These are phyloP conservation scores for Marronus borbonicus DNA, from an alignment of 2,888 invertebrate genomes.

Conservation along the genomic window DNA sequence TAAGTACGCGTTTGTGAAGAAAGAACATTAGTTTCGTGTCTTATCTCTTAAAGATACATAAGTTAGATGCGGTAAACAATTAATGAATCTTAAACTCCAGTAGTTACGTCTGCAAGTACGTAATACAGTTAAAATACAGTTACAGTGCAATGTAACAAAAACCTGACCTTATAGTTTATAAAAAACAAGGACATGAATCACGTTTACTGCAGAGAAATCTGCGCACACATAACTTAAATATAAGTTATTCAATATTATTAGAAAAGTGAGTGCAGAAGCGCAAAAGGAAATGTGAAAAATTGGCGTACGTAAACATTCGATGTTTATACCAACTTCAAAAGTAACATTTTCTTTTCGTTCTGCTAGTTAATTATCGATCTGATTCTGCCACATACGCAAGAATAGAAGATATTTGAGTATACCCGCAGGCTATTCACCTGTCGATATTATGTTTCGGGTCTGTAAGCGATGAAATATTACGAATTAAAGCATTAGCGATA, in stretches of 20 bases:
- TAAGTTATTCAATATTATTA: no score
- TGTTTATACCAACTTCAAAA: no score
- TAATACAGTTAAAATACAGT: slow-evolving; percentile 24
- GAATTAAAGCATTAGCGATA: not conserved
- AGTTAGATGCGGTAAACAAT: no score
- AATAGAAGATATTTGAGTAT: not conserved
- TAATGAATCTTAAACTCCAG: not conserved
- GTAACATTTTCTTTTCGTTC: not conserved
- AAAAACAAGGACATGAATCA: slow-evolving; percentile 25
- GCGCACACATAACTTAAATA: slow-evolving; percentile 12
- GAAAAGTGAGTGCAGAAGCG: no score
- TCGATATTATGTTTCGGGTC: not conserved
- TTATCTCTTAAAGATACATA: no score
- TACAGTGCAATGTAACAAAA: slow-evolving; percentile 30
- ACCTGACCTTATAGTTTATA: slow-evolving; percentile 26
- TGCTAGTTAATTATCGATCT: not conserved
- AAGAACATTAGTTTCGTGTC: no score
- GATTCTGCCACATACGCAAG: slow-evolving; percentile 22
- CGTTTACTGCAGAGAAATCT: slow-evolving; percentile 4
- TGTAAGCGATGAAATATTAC: not conserved
- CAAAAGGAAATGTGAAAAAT: no score
- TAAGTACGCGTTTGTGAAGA: no score
- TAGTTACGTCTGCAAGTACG: not conserved
- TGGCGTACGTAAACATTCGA: no score
- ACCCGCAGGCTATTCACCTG: slow-evolving; percentile 21